These are phyloP conservation scores for Furnarius figulus DNA, from an alignment of 2,113 vertebrate genomes.

Conservation along the genomic window DNA sequence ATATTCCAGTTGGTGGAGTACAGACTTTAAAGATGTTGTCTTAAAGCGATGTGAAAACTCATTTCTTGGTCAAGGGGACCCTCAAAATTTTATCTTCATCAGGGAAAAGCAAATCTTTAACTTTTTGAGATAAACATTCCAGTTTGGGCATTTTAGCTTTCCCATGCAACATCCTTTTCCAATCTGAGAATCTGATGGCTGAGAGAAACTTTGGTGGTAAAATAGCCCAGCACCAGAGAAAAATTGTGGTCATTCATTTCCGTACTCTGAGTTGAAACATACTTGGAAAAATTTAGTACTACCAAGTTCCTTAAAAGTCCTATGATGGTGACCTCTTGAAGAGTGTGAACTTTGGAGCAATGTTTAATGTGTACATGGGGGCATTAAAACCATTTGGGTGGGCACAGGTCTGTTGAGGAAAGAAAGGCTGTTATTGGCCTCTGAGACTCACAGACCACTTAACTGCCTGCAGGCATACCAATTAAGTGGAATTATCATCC, in stretches of 20 bases:
- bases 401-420: not conserved
- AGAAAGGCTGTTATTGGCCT: not conserved
- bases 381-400: not conserved
- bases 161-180: not conserved
- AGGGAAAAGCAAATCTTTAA: not conserved
- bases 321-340: not conserved
- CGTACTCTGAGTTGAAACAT: not conserved
- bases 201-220: not conserved
- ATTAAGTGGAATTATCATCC: constrained; percentile 70
- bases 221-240: not conserved
- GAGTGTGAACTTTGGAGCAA: not conserved
- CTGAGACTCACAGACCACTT: constrained; percentile 32
- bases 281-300: not conserved
- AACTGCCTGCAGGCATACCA: constrained; percentile 55
- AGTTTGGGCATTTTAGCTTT: not conserved
- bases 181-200: not conserved
- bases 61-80: not conserved
- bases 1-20: not conserved
- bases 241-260: not conserved
- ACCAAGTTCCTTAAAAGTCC: not conserved
- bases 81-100: not conserved
- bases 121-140: not conserved
- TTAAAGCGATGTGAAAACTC: not conserved
- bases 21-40: not conserved
- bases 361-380: not conserved